These are phyloP conservation scores for Cataglyphis rosenhaueri DNA, from an alignment of 2,888 invertebrate genomes.

Conservation along the genomic window DNA sequence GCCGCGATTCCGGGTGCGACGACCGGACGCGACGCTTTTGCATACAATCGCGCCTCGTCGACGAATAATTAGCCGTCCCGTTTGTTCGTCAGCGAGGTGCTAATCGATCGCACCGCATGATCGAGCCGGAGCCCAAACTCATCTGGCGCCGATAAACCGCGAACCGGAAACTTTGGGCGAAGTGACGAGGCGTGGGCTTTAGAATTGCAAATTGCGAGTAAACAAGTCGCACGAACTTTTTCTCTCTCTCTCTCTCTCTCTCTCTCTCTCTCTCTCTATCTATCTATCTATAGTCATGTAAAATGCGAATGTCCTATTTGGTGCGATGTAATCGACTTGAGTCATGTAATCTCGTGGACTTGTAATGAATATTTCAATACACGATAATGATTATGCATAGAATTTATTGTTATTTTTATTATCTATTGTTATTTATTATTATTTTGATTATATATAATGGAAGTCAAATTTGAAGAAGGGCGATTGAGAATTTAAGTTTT, in stretches of 20 bases:
- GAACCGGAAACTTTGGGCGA: conserved; percentile 26
- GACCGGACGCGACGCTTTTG: conserved; percentile 62
- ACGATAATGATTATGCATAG: neutral
- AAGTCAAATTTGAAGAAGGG: neutral
- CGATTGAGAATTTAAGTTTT: neutral
- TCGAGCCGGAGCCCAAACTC: conserved; percentile 27
- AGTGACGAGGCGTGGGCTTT: conserved; percentile 20
- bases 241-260: neutral
- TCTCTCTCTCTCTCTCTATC: neutral
- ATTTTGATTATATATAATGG: neutral
- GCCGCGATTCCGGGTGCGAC: conserved; percentile 71
- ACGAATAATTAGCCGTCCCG: conserved; percentile 39
- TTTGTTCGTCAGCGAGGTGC: conserved; percentile 37
- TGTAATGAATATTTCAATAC: neutral
- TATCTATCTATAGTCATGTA: neutral
- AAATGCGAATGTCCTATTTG: conserved; percentile 42
- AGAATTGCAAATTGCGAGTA: conserved; percentile 45
- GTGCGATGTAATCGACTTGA: conserved; percentile 4
- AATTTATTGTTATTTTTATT: too few relatives aligned
- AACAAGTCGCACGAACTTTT: conserved; percentile 11
- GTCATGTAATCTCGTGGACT: neutral
- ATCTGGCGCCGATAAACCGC: conserved; percentile 40
- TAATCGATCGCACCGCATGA: conserved; percentile 49
- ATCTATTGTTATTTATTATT: too few relatives aligned
- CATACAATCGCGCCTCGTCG: conserved; percentile 60